Percentiles rank a stretch among this genome's conserved stretches.
Conservation (phyloP, 1,140 invertebrate genomes). For the Drosophila obscura region DNA sequence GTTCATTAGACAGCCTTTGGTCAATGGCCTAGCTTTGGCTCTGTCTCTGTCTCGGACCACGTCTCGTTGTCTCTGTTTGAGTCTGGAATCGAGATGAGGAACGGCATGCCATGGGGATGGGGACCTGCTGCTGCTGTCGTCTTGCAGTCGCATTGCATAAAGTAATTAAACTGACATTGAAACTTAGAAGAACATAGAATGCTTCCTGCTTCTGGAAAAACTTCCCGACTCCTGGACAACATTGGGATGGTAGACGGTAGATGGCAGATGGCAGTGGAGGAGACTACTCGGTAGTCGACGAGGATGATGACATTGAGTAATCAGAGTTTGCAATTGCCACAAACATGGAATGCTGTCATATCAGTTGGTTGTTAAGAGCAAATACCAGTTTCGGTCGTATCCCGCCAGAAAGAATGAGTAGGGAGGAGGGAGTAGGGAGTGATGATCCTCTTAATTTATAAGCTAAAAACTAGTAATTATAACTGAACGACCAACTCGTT, state of each 20-base stretch:
- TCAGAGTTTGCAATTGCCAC: constrained; percentile 77
- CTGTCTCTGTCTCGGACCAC: too few relatives aligned
- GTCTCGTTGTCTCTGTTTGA: too few relatives aligned
- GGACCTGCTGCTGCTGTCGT: constrained; percentile 33
- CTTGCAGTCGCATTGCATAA: constrained; percentile 71
- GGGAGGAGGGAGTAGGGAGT: constrained; percentile 33
- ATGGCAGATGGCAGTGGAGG: constrained; percentile 24
- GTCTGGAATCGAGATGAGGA: constrained; percentile 1
- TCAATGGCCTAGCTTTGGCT: constrained; percentile 55
- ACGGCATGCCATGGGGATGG: neutral
- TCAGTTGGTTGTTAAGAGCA: constrained; percentile 58
- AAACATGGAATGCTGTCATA: constrained; percentile 76
- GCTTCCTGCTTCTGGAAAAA: constrained; percentile 77
- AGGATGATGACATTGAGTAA: constrained; percentile 81
- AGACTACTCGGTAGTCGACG: constrained; percentile 53
- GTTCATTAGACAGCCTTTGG: constrained; percentile 71
- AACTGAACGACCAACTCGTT: constrained; percentile 65
- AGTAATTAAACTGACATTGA: constrained; percentile 82
- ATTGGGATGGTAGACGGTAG: constrained; percentile 31
- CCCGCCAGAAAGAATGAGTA: neutral
- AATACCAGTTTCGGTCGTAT: constrained; percentile 65
- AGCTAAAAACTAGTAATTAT: constrained; percentile 82
- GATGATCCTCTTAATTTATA: constrained; percentile 82
- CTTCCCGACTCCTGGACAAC: constrained; percentile 23
- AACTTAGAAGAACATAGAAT: constrained; percentile 80